Percentiles rank a stretch among this genome's conserved stretches.
Conservation (phyloP, 2,888 invertebrate species). For the Cryptus armator region DNA sequence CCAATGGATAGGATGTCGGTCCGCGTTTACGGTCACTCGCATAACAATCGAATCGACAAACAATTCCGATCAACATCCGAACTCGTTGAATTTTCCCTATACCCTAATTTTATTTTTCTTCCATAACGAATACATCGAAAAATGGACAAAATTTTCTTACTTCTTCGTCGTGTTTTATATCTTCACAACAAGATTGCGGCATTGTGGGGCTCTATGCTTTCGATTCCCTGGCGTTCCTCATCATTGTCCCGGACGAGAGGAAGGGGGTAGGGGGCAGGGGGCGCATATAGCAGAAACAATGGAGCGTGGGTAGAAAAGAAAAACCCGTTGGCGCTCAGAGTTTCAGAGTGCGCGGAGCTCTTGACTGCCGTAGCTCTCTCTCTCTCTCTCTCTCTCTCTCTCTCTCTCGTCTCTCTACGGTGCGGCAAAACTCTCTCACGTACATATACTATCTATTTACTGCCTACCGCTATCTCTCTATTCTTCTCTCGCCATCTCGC, state of each 20-base stretch:
- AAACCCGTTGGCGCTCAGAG: constrained; percentile 41
- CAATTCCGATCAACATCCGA: too few species aligned
- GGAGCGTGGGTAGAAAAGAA: constrained; percentile 63
- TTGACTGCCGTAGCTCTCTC: not conserved
- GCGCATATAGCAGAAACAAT: constrained; percentile 54
- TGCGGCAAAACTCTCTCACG: constrained; percentile 23
- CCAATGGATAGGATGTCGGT: constrained; percentile 15
- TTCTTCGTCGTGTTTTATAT: too few species aligned
- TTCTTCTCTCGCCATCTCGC: constrained; percentile 66
- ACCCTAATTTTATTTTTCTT: too few species aligned
- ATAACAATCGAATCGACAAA: not conserved
- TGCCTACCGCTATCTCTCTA: constrained; percentile 79
- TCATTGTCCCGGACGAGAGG: constrained; percentile 25
- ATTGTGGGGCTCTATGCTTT: constrained; percentile 11
- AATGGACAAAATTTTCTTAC: too few species aligned
- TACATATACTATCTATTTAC: constrained; percentile 75
- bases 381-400: constrained; percentile 65
- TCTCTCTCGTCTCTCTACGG: constrained; percentile 75
- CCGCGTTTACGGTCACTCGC: not conserved
- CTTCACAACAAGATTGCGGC: not conserved
- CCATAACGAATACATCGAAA: too few species aligned
- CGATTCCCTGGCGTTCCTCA: not conserved
- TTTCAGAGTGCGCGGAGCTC: constrained; percentile 17
- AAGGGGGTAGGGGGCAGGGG: not conserved
- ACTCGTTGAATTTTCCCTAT: too few species aligned